Conservation (phyloP, 2,113 vertebrate genomes). For the human (Homo sapiens) region DNA sequence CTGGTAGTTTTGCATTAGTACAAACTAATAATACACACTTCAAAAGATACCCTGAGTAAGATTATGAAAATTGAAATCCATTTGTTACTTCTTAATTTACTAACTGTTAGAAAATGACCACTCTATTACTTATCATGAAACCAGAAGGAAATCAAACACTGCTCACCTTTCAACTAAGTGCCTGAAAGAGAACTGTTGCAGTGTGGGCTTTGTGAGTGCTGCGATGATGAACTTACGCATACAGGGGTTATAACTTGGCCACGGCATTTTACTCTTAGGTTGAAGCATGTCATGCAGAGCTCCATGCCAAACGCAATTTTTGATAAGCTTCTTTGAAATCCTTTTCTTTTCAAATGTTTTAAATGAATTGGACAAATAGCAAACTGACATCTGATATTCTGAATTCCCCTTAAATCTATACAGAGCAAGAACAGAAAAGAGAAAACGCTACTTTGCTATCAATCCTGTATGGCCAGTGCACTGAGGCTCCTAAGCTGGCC, state of each 20-base stretch:
- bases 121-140: conserved; percentile 2
- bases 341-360: conserved; percentile 64
- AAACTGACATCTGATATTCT: conserved; percentile 29
- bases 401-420: neutral
- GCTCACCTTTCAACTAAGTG: neutral
- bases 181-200: neutral
- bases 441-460: neutral
- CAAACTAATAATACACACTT: conserved; percentile 78
- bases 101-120: conserved; percentile 64
- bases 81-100: conserved; percentile 74
- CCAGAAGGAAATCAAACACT: conserved; percentile 23
- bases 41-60: conserved; percentile 75
- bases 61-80: conserved; percentile 68
- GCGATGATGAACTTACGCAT: neutral
- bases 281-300: conserved; percentile 9
- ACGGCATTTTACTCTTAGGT: conserved; percentile 3
- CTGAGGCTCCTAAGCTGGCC: neutral
- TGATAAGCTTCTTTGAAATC: conserved; percentile 4
- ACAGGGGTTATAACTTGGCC: conserved; percentile 6
- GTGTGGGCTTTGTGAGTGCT: neutral
- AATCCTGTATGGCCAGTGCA: neutral
- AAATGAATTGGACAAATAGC: conserved; percentile 54
- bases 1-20: conserved; percentile 82
- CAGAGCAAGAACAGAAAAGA: neutral
- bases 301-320: conserved; percentile 56